Conservation (phyloP, 2,113 vertebrate species). For the Odobenus rosmarus region DNA sequence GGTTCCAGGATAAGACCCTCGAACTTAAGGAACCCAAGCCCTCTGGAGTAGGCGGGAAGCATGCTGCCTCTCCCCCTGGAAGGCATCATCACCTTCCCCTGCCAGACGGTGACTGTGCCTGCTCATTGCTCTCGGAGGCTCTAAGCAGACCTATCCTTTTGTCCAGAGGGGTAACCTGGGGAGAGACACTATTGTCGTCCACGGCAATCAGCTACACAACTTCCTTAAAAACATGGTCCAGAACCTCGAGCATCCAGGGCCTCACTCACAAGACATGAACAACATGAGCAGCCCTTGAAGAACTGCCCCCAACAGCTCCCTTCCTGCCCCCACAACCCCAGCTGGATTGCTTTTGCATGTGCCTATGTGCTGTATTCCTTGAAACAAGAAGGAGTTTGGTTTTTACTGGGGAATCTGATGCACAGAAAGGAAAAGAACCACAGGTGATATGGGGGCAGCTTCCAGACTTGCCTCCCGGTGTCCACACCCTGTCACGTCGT, state of each 20-base stretch:
- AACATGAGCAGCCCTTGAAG: rapidly evolving
- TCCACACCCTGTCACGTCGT: rapidly evolving
- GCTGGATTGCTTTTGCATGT: background rate
- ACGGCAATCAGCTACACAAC: rapidly evolving
- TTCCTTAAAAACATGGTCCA: background rate
- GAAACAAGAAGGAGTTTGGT: background rate
- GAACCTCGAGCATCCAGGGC: too few species aligned
- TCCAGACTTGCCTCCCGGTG: background rate
- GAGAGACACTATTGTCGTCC: background rate
- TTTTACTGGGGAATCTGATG: background rate
- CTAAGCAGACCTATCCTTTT: background rate
- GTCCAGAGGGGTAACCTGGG: rapidly evolving
- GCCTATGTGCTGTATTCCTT: background rate
- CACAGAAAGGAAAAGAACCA: background rate
- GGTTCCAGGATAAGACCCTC: too few species aligned
- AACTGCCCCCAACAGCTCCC: background rate
- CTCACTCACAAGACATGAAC: rapidly evolving
- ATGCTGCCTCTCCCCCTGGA: rapidly evolving
- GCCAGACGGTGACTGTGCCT: background rate
- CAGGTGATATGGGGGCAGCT: too few species aligned
- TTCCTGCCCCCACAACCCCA: background rate
- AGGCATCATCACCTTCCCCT: rapidly evolving
- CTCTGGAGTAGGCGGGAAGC: rapidly evolving
- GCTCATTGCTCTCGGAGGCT: rapidly evolving
- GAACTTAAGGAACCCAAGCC: background rate